phyloP scores from a whole-genome alignment of 2,888 invertebrate species.

The Eupeodes latifasciatus region DNA sequence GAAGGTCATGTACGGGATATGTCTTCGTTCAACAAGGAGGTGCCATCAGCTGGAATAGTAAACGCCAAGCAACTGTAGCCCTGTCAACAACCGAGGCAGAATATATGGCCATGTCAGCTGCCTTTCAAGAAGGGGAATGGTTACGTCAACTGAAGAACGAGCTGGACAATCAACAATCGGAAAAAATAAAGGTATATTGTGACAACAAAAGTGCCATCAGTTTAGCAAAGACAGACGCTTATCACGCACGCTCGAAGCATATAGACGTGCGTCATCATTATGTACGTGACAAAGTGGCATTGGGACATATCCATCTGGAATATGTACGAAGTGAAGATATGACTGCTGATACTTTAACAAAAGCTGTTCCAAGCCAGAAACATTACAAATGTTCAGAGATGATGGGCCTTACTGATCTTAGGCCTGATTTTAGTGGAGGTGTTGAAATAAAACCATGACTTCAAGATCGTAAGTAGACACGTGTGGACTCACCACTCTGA shows the following conservation, averaged over 20 bases:
- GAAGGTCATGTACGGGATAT: not conserved
- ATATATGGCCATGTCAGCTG: not conserved
- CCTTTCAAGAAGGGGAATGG: not conserved
- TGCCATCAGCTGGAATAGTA: not conserved
- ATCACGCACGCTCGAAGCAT: not conserved
- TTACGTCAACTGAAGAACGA: not conserved
- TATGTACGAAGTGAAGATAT: constrained; percentile 7
- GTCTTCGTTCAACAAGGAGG: not conserved
- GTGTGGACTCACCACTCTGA: too few relatives aligned
- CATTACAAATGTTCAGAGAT: constrained; percentile 6
- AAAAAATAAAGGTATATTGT: not conserved
- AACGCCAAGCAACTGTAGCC: not conserved
- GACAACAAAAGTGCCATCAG: constrained; percentile 7
- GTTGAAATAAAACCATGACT: constrained; percentile 1
- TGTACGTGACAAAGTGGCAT: constrained; percentile 5
- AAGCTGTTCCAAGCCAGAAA: constrained; percentile 13
- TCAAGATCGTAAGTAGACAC: too few relatives aligned
- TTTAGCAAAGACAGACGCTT: not conserved
- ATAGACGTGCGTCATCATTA: constrained; percentile 6
- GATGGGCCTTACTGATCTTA: constrained; percentile 8
- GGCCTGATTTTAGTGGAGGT: constrained; percentile 19
- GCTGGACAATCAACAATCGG: not conserved
- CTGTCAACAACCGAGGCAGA: constrained; percentile 8
- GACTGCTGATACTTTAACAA: not conserved
- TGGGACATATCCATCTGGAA: not conserved